A percentile compares a stretch with the other conserved stretches of the same genome.
These are phyloP conservation scores for Polydrusus tereticollis DNA, from an alignment of 2,888 invertebrate species.

Conservation along the genomic window DNA sequence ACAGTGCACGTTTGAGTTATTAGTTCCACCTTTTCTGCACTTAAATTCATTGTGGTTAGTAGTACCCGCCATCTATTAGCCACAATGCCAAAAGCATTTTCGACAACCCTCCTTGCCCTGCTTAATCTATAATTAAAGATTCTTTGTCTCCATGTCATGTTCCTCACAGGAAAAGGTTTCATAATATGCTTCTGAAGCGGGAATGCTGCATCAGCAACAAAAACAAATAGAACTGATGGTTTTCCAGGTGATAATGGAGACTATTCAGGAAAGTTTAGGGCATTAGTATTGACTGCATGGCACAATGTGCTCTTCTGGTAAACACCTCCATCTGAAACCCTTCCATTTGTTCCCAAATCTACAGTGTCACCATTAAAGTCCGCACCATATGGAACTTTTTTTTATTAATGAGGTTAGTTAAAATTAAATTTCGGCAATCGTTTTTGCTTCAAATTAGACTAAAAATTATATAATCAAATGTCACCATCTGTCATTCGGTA, in stretches of 20 bases:
- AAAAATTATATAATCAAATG: no score
- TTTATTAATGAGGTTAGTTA: no score
- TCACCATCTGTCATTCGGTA: no score
- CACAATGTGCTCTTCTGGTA: conserved; percentile 51
- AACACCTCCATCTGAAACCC: no score
- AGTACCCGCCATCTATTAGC: conserved; percentile 48
- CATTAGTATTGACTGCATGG: conserved; percentile 47
- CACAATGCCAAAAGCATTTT: conserved; percentile 49
- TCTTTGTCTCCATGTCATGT: conserved; percentile 34
- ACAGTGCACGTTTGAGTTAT: conserved; percentile 41
- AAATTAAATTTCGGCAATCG: no score
- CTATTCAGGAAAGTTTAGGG: conserved; percentile 54
- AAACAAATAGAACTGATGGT: conserved; percentile 1
- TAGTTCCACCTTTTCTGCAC: conserved; percentile 36
- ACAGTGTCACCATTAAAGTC: no score
- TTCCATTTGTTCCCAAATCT: no score
- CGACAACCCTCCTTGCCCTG: conserved; percentile 45
- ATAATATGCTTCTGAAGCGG: conserved; percentile 51
- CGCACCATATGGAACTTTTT: no score
- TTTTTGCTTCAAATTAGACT: no score
- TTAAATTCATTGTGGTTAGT: conserved; percentile 41
- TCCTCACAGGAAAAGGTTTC: conserved; percentile 55
- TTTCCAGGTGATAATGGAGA: conserved; percentile 49
- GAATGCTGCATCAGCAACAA: conserved; percentile 58
- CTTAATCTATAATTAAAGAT: not conserved